Evolutionary conservation across 2,113 vertebrate species (phyloP), one percentile per base, ranked within the genome.

Genomic region (Phoenicopterus ruber): DNA sequence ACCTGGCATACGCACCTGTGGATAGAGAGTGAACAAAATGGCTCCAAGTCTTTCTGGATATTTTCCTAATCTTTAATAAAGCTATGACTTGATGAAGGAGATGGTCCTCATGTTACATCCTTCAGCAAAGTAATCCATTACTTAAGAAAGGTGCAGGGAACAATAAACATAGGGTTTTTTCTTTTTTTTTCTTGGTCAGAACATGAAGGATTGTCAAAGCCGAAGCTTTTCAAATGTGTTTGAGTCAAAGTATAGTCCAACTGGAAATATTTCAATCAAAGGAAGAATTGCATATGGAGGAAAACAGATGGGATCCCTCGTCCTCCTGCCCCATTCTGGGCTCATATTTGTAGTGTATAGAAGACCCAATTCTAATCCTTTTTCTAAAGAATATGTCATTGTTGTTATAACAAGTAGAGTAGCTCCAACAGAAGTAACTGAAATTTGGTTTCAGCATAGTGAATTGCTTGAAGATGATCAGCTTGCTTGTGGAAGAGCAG

Each of bases 1-100:
- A 90, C 18, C 17, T 94, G 83, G 73, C 78, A 95, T 70, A 91
- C 62, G 49, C 90, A 96, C 94, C 95, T 96, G 80, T 78, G 80
- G 80, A 73, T 24, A 31, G 19, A 78, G 55, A 67, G 38, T 34
- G 44, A 95, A 73, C 57, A 52, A 71, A 82, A 81, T 52, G 69
- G 21, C 26, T 91, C 55, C 40, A 62, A 86, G 46, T 57, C 22
- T 62, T 82, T 86, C 59, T 93, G 90, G 63, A 57, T 82, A 36
- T 55, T 86, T 92, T 89, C 73, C 52, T 88, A 86, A 91, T 91
- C 76, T 93, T 93, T 86, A 90, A 62, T 88, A 83, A 94, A 86
- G 24, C 16, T 66, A 9, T 50, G 82, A 67, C 80, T 93, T 50
- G 49, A 31, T 83, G 69, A 55, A 94, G 76, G 55, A 78, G 82